Evolutionary conservation across 1,140 invertebrate species (phyloP).

Genomic region (Lycorma delicatula): DNA sequence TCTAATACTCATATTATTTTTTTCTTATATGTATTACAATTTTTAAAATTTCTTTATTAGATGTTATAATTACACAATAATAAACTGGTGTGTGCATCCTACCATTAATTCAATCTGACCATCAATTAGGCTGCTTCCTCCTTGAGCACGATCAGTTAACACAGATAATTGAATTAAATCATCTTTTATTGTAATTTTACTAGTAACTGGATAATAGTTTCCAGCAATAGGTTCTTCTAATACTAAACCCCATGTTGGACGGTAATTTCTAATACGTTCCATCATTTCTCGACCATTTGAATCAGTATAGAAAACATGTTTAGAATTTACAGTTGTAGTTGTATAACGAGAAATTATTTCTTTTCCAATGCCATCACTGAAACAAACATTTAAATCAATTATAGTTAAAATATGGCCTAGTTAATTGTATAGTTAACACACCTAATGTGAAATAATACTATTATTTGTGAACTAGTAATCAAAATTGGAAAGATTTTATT

Average conservation of each 20-base stretch:
- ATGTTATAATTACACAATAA: no score
- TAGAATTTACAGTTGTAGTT: conserved; percentile 48
- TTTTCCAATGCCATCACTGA: conserved; percentile 63
- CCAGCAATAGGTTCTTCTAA: conserved; percentile 65
- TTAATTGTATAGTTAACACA: no score
- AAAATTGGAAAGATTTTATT: no score
- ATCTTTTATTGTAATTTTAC: conserved; percentile 63
- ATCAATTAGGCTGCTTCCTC: conserved; percentile 68
- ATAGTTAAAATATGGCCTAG: no score
- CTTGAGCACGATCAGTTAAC: conserved; percentile 79
- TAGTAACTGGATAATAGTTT: conserved; percentile 92
- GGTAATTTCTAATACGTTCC: conserved; percentile 56
- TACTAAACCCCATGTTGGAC: conserved; percentile 62
- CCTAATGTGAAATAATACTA: no score
- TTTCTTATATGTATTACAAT: no score
- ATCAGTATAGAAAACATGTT: conserved; percentile 81
- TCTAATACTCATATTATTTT: no score
- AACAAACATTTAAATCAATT: no score
- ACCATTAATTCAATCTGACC: conserved; percentile 76
- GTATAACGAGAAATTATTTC: conserved; percentile 71
- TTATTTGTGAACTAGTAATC: no score
- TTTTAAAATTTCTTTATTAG: no score
- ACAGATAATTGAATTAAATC: conserved; percentile 42
- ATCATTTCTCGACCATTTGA: conserved; percentile 88
- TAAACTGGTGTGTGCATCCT: no score